phyloP scores from a whole-genome alignment of 2,888 invertebrate genomes.

The Cryptosula pallasiana region DNA sequence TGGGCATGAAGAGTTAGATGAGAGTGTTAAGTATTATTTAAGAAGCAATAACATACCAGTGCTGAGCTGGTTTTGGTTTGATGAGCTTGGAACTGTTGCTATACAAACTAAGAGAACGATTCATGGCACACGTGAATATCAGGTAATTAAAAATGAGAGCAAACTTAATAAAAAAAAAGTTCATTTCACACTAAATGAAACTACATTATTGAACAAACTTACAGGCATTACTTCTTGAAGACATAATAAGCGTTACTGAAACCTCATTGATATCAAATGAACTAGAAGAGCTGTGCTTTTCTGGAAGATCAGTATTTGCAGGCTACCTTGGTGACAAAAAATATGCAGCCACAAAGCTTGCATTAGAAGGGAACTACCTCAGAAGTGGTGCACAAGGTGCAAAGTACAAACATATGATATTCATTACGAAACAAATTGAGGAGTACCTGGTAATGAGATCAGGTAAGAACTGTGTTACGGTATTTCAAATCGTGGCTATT shows the following conservation, averaged over 20 bases:
- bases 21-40: neutral
- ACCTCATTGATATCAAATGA: neutral
- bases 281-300: neutral
- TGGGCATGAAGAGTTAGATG: neutral
- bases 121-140: neutral
- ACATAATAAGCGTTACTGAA: neutral
- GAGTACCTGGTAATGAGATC: conserved; percentile 7
- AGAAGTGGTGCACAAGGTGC: conserved; percentile 19
- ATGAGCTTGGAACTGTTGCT: neutral
- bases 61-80: neutral
- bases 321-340: conserved; percentile 17
- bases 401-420: neutral
- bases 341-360: neutral
- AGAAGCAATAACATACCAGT: neutral
- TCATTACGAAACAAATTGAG: neutral
- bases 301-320: neutral
- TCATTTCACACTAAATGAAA: too few species aligned
- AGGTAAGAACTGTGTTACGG: neutral
- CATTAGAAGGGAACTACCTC: neutral
- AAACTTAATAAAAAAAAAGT: too few species aligned
- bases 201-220: too few species aligned
- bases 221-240: neutral
- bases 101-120: neutral
- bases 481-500: too few species aligned
- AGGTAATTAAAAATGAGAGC: too few species aligned